Percentiles rank a stretch among this genome's conserved stretches.
phyloP scores from a whole-genome alignment of 2,797 vertebrate species.

The Denticeps clupeoides region DNA sequence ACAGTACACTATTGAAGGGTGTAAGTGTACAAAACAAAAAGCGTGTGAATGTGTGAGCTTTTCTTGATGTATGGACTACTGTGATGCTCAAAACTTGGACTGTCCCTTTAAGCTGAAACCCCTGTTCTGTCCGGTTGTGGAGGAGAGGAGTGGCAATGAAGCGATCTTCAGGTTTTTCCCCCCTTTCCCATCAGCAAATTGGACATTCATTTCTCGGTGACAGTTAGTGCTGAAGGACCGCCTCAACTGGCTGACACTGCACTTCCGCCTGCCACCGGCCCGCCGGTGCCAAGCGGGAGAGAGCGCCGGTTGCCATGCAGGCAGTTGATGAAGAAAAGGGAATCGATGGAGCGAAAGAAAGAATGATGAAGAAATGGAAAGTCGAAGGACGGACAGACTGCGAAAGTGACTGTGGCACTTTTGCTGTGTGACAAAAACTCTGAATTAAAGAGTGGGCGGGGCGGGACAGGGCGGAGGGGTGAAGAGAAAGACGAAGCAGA shows the following conservation, averaged over 20 bases:
- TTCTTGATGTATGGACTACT: no score
- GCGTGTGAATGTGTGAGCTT: no score
- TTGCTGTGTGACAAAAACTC: conserved; percentile 22
- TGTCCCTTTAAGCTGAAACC: not conserved
- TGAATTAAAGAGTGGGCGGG: conserved; percentile 31
- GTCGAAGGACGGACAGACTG: conserved; percentile 51
- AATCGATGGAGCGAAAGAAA: conserved; percentile 84
- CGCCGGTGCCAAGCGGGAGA: conserved; percentile 51
- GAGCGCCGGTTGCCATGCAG: conserved; percentile 41
- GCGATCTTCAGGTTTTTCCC: conserved; percentile 33
- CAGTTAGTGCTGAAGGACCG: conserved; percentile 48
- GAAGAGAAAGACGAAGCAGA: conserved; percentile 4
- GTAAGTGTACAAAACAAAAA: no score
- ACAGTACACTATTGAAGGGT: no score
- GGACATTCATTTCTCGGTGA: conserved; percentile 40
- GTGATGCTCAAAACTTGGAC: not conserved
- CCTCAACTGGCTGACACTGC: conserved; percentile 56
- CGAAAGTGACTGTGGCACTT: conserved; percentile 46
- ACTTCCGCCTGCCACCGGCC: conserved; percentile 50
- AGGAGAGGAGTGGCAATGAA: conserved; percentile 45
- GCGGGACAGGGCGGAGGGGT: conserved; percentile 24
- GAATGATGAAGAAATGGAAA: conserved; percentile 82
- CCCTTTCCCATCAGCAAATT: conserved; percentile 41
- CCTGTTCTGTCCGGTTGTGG: conserved; percentile 7
- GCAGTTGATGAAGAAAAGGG: conserved; percentile 68